Conservation (phyloP, 1,140 invertebrate genomes). For the Lineus longissimus region DNA sequence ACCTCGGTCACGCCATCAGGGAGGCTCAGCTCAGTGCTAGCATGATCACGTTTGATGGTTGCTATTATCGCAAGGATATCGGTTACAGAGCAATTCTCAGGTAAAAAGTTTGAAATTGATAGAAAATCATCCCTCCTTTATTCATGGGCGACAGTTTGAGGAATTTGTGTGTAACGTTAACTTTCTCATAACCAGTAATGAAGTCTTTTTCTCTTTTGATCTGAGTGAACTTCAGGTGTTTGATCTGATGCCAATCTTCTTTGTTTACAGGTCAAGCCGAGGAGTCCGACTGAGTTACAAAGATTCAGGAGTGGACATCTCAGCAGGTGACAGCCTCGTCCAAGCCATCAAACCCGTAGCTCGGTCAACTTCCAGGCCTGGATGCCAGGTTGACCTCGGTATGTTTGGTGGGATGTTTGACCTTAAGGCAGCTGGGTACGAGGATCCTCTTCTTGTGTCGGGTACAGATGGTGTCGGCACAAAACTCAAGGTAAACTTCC, state of each 20-base stretch:
- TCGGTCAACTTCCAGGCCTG: conserved; percentile 57
- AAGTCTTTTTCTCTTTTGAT: too few species aligned
- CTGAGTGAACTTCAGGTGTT: too few species aligned
- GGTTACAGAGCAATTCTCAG: conserved; percentile 78
- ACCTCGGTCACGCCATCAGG: conserved; percentile 66
- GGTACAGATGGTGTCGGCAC: conserved; percentile 97
- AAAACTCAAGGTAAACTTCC: conserved; percentile 74
- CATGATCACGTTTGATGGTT: conserved; percentile 76
- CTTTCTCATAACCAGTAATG: too few species aligned
- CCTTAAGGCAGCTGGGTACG: conserved; percentile 60
- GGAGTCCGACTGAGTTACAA: conserved; percentile 75
- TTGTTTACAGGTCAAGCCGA: background rate
- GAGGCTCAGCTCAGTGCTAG: conserved; percentile 60
- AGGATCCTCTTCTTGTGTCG: conserved; percentile 83
- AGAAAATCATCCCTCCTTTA: too few species aligned
- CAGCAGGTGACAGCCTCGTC: conserved; percentile 81
- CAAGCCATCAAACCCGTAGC: conserved; percentile 74
- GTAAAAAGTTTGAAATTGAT: conserved; percentile 56
- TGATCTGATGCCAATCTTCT: too few species aligned
- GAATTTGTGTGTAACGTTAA: too few species aligned
- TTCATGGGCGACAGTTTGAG: too few species aligned
- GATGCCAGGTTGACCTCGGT: conserved; percentile 75
- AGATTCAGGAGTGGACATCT: conserved; percentile 88
- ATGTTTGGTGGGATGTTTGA: conserved; percentile 94
- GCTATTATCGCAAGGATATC: conserved; percentile 85